Evolutionary conservation across 2,797 vertebrate species (phyloP).

Genomic region (Okamejei kenojei): DNA sequence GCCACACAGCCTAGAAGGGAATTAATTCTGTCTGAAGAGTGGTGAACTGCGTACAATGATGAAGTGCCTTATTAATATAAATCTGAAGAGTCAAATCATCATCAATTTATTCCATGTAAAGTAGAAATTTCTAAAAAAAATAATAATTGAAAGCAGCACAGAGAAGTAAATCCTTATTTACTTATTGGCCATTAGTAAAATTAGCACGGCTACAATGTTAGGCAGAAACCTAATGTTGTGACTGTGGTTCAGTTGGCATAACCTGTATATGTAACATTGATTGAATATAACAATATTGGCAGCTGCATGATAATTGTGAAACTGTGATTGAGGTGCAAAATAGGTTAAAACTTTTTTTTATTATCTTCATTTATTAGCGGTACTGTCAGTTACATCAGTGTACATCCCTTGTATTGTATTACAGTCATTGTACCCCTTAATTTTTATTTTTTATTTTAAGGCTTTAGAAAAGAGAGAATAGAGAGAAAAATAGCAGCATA

Average conservation of each 20-base stretch:
- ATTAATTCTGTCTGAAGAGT: not conserved
- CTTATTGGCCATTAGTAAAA: not conserved
- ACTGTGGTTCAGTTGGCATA: not conserved
- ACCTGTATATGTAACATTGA: not conserved
- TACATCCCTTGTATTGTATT: too few species aligned
- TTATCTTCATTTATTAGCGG: too few species aligned
- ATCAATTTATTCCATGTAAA: not conserved
- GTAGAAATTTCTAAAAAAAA: not conserved
- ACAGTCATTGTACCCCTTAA: too few species aligned
- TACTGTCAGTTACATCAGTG: too few species aligned
- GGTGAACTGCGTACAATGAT: not conserved
- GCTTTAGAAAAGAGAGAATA: too few species aligned
- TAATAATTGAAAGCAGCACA: not conserved
- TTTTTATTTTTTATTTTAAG: too few species aligned
- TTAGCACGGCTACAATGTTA: not conserved
- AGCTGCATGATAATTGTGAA: not conserved
- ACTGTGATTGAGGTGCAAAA: not conserved
- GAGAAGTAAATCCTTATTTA: not conserved
- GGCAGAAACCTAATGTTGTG: not conserved
- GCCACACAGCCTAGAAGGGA: not conserved
- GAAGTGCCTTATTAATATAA: not conserved
- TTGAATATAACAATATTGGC: not conserved
- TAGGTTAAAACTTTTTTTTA: conserved; percentile 2
- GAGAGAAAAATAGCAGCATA: too few species aligned
- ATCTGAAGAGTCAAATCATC: not conserved